Conservation (phyloP, 2,797 vertebrate genomes). For the Pseudochirops cupreus region DNA sequence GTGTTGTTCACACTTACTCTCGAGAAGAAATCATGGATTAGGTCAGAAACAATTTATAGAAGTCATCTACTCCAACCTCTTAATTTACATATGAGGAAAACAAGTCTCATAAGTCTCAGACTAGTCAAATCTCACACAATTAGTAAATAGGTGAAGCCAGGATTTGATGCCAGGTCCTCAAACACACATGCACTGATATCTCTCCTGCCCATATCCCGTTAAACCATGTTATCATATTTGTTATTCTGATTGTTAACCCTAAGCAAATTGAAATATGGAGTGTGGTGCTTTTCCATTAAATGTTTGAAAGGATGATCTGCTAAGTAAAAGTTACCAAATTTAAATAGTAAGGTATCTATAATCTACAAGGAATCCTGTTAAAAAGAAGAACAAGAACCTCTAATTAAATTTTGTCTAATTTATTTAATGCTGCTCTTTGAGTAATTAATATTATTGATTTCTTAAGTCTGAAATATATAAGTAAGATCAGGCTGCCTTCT, state of each 20-base stretch:
- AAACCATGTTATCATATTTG: too few relatives aligned
- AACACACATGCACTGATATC: neutral
- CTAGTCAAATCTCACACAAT: neutral
- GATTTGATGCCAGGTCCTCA: neutral
- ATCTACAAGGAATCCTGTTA: neutral
- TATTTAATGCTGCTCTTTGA: slow-evolving; percentile 59
- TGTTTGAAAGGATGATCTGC: neutral
- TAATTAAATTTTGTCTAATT: neutral
- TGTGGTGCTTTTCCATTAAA: neutral
- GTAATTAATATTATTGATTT: slow-evolving; percentile 77
- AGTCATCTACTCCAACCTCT: neutral
- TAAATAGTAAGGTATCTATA: neutral
- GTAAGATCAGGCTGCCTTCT: slow-evolving; percentile 23
- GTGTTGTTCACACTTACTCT: neutral
- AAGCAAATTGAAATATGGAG: neutral
- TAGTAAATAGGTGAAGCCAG: neutral
- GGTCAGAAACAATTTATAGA: neutral
- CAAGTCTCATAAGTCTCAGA: neutral
- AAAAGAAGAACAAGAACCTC: neutral
- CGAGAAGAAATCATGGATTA: neutral
- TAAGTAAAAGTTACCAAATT: slow-evolving; percentile 4
- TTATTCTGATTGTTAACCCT: neutral
- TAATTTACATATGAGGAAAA: neutral
- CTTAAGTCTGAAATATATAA: slow-evolving; percentile 61
- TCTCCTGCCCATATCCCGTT: too few relatives aligned